Evolutionary conservation across 2,113 vertebrate species (phyloP), one percentile per base, ranked within the genome.

Genomic region (Oreocharis arfaki): DNA sequence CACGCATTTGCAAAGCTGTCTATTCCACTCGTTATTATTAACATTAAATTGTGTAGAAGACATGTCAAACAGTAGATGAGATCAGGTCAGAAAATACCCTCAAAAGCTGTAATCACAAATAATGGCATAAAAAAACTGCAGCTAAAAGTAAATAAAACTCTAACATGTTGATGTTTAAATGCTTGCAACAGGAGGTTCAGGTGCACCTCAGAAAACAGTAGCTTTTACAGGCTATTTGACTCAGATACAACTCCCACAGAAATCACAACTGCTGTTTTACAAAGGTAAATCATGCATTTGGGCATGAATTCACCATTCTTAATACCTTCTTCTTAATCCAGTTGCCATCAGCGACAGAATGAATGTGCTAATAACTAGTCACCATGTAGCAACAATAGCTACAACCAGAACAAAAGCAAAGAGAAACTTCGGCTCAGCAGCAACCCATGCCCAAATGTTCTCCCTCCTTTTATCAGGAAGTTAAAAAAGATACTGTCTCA

Each of bases 401-500:
- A 59, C 3, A 77, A 68, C 2, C 16, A 65, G 32, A 80, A 9
- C 53, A 60, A 60, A 93, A 77, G 26, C n/a, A 10, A 73, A 71
- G 33, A 70, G 15, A 74, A 71, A 35, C 17, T 78, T 39, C 21
- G 16, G 14, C 32, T 91, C 42, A 89, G 39, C 52, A 67, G 17
- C 17, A 59, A 10, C 22, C 60, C 28, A 27, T 1, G 1, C 9
- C 53, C 0, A 0, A 56, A 50, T 50, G 22, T 16, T 80, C 21
- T 68, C 19, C 7, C 21, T 47, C 9, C 28, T 42, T 87, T 6
- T 42, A 47, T 16, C 18, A 63, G 15, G 21, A 37, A 73, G 10
- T 39, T 71, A 13, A 70, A 61, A 82, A 80, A 83, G n/a, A 32
- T 7, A 13, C 8, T 41, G 39, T 24, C 28, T 57, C 30, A n/a